These are phyloP conservation scores for Philopotamus ludificatus DNA, from an alignment of 1,140 invertebrate genomes.

Conservation along the genomic window DNA sequence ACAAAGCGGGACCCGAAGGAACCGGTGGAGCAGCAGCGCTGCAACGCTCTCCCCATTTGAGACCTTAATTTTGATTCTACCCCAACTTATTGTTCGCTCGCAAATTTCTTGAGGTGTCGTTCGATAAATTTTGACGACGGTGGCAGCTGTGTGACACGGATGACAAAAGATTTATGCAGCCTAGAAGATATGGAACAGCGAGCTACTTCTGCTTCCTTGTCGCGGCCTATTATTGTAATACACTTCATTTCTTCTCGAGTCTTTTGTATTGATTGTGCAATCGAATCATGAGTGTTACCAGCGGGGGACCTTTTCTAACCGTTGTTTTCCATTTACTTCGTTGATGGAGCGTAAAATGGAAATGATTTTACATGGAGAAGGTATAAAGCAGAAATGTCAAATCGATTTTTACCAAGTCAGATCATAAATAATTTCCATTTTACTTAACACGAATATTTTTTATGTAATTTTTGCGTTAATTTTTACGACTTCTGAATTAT, in stretches of 20 bases:
- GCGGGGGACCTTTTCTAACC: too few species aligned
- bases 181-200: conserved; percentile 26
- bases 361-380: too few species aligned
- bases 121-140: neutral
- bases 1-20: conserved; percentile 6
- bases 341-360: too few species aligned
- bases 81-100: neutral
- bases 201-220: neutral
- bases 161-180: conserved; percentile 30
- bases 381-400: neutral
- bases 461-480: too few species aligned
- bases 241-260: neutral
- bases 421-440: too few species aligned
- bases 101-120: conserved; percentile 3
- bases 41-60: conserved; percentile 15
- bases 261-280: neutral
- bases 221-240: too few species aligned
- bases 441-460: too few species aligned
- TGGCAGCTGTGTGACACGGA: conserved; percentile 28
- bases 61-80: conserved; percentile 25
- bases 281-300: too few species aligned
- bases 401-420: neutral
- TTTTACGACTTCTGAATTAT: too few species aligned
- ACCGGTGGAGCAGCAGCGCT: neutral
- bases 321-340: too few species aligned